A percentile compares a stretch with the other conserved stretches of the same genome.
phyloP scores from a whole-genome alignment of 2,797 vertebrate genomes.

The Heteromormyrus szaboi region DNA sequence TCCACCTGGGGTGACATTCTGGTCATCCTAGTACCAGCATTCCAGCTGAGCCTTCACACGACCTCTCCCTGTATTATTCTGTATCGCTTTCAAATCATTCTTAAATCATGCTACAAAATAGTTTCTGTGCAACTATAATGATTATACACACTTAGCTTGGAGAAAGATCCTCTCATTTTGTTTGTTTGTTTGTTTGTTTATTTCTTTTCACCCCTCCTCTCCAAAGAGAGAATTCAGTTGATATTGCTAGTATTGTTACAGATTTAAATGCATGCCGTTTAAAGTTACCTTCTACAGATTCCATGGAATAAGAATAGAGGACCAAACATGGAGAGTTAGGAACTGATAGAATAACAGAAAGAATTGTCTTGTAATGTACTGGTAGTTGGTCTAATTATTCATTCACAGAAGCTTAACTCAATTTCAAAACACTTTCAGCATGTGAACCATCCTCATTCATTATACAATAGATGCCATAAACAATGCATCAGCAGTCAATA shows the following conservation, averaged over 20 bases:
- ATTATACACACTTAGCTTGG: not conserved
- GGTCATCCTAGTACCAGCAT: not conserved
- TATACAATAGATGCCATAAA: not conserved
- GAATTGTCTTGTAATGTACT: constrained; percentile 22
- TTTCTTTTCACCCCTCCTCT: not conserved
- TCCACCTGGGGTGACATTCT: not conserved
- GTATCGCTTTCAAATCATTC: not conserved
- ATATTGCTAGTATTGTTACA: not conserved
- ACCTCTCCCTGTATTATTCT: not conserved
- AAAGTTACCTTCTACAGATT: not conserved
- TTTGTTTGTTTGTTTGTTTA: not conserved
- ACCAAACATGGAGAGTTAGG: not conserved
- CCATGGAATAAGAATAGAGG: not conserved
- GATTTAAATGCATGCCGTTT: not conserved
- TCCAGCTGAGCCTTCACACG: not conserved
- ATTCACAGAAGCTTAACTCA: constrained; percentile 36
- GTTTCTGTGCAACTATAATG: not conserved
- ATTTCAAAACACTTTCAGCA: not conserved
- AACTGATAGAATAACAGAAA: not conserved
- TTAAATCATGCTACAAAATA: not conserved
- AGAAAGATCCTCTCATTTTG: not conserved
- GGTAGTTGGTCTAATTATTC: constrained; percentile 54
- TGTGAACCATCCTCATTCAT: not conserved
- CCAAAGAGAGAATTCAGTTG: not conserved
- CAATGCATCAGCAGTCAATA: not conserved